Percentiles rank a stretch among this genome's conserved stretches.
These are phyloP conservation scores for Euthynnus affinis DNA, from an alignment of 2,797 vertebrate genomes.

Conservation along the genomic window DNA sequence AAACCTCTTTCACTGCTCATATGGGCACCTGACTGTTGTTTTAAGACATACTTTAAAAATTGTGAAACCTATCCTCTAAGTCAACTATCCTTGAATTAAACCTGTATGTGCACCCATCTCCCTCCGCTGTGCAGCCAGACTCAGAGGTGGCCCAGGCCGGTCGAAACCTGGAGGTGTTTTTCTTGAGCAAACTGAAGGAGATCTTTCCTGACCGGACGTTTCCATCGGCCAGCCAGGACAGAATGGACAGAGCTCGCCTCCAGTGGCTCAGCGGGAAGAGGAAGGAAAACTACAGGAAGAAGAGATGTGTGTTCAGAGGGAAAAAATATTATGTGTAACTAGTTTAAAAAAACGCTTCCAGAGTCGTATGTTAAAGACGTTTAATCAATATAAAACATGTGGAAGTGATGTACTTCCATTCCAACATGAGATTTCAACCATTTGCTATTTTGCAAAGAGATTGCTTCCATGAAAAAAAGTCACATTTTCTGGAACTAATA, in stretches of 20 bases:
- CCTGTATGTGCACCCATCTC: background rate
- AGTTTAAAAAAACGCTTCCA: background rate
- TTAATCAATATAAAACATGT: background rate
- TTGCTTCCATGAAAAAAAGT: too few relatives aligned
- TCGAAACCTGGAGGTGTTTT: constrained; percentile 90
- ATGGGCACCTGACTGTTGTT: too few relatives aligned
- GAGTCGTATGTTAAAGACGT: background rate
- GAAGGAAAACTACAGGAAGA: constrained; percentile 89
- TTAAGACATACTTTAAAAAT: too few relatives aligned
- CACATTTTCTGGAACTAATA: background rate
- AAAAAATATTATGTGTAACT: constrained; percentile 71
- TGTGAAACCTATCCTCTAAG: background rate
- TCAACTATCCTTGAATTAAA: background rate
- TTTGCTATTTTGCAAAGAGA: too few relatives aligned
- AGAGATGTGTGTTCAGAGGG: constrained; percentile 83
- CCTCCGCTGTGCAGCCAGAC: constrained; percentile 87
- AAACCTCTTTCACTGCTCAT: too few relatives aligned
- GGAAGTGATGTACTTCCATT: too few relatives aligned
- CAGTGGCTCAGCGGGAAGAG: constrained; percentile 87
- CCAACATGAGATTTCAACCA: background rate
- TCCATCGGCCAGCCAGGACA: constrained; percentile 84
- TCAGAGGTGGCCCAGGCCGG: constrained; percentile 97
- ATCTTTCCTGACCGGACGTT: constrained; percentile 90
- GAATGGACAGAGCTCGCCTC: constrained; percentile 81
- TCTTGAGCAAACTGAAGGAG: constrained; percentile 89